These are phyloP conservation scores for Calyptommatus sinebrachiatus DNA, from an alignment of 2,113 vertebrate species.

Conservation along the genomic window DNA sequence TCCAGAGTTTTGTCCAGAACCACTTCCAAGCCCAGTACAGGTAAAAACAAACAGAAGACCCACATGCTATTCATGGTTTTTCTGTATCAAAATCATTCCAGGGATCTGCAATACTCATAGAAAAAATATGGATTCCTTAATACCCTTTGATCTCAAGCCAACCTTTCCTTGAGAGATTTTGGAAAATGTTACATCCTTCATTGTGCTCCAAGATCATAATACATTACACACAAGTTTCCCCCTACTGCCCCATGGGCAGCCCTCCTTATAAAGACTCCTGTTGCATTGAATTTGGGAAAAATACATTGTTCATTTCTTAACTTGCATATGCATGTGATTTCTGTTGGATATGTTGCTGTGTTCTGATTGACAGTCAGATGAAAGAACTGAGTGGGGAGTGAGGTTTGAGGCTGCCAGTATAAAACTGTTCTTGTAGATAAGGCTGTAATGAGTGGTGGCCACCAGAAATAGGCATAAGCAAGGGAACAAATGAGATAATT, in stretches of 20 bases:
- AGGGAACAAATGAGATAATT: not conserved
- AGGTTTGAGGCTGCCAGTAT: not conserved
- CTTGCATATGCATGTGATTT: not conserved
- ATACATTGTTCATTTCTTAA: not conserved
- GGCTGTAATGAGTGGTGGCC: not conserved
- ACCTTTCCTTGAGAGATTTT: no score
- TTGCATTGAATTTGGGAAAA: no score
- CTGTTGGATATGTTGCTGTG: not conserved
- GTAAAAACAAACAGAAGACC: slow-evolving; percentile 59
- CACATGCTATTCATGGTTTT: not conserved
- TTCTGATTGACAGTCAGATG: not conserved
- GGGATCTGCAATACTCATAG: no score
- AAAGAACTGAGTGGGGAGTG: not conserved
- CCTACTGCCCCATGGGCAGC: not conserved
- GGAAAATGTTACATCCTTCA: no score
- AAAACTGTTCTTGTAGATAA: not conserved
- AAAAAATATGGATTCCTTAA: no score
- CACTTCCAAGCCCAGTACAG: slow-evolving; percentile 97
- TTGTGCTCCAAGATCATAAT: no score
- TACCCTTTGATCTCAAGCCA: no score
- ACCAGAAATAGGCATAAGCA: not conserved
- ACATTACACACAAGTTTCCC: no score
- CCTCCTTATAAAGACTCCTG: no score
- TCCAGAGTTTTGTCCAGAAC: slow-evolving; percentile 90
- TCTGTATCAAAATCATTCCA: not conserved